Evolutionary conservation across 2,888 invertebrate genomes (phyloP).

Genomic region (Diachrysia chrysitis): DNA sequence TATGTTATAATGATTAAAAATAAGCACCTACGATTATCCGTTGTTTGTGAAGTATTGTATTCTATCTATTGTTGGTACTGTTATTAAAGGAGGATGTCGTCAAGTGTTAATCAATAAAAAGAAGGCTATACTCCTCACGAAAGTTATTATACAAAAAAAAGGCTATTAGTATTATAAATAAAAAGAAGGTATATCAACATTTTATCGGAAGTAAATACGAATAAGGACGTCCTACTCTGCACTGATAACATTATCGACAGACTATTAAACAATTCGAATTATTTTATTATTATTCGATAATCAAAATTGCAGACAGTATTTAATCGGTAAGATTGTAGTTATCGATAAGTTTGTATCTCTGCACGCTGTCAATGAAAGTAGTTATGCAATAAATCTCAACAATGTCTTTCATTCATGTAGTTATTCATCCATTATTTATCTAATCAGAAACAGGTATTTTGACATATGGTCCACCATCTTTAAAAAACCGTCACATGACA

Average conservation of each 20-base stretch:
- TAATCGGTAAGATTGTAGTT: background rate
- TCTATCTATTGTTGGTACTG: no score
- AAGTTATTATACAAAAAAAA: no score
- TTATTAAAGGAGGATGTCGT: no score
- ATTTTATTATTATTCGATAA: conserved; percentile 9
- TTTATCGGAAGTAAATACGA: background rate
- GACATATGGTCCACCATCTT: background rate
- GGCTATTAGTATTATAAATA: no score
- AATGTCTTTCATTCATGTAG: background rate
- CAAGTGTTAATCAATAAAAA: background rate
- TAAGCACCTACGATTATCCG: no score
- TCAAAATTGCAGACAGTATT: conserved; percentile 2
- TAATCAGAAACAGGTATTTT: background rate
- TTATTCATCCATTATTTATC: background rate
- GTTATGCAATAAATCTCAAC: background rate
- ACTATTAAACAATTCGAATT: conserved; percentile 6
- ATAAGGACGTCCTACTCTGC: background rate
- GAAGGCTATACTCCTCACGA: no score
- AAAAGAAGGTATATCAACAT: no score
- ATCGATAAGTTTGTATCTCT: background rate
- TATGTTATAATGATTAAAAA: no score
- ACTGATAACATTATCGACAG: conserved; percentile 26
- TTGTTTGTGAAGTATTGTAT: no score
- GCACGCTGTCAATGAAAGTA: background rate
- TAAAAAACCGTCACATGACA: conserved; percentile 19